phyloP scores from a whole-genome alignment of 2,113 vertebrate genomes.

The Marmota monax region DNA sequence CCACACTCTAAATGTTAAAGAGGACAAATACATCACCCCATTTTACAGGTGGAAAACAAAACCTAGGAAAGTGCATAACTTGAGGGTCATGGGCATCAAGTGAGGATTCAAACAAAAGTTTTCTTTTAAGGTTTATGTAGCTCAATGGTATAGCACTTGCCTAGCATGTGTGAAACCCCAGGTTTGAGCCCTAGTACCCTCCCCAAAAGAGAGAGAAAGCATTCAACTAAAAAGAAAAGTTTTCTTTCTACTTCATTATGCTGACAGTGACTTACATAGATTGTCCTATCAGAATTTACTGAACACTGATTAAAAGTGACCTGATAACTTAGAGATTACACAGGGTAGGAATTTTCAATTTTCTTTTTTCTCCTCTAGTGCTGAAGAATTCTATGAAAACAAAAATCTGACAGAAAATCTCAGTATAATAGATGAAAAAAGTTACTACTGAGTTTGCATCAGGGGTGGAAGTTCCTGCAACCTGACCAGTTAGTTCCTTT shows the following conservation, averaged over 20 bases:
- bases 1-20: not conserved
- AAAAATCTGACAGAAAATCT: conserved; percentile 27
- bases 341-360: not conserved
- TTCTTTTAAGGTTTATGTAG: not conserved
- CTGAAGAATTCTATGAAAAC: conserved; percentile 1
- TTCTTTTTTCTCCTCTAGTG: not conserved
- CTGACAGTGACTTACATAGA: not conserved
- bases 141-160: no score
- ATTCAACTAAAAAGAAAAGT: no score
- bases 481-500: not conserved
- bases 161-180: no score
- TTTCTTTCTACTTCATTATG: not conserved
- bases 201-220: no score
- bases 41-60: conserved; percentile 46
- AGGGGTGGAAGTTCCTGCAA: not conserved
- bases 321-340: conserved; percentile 6
- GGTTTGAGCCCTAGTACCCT: no score
- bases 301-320: conserved; percentile 9
- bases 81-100: not conserved
- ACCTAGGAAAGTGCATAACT: not conserved
- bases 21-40: not conserved
- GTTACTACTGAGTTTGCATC: not conserved
- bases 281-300: not conserved
- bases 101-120: not conserved
- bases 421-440: not conserved